These are phyloP conservation scores for Neoseiulus cucumeris DNA, from an alignment of 1,140 invertebrate species.

Conservation along the genomic window DNA sequence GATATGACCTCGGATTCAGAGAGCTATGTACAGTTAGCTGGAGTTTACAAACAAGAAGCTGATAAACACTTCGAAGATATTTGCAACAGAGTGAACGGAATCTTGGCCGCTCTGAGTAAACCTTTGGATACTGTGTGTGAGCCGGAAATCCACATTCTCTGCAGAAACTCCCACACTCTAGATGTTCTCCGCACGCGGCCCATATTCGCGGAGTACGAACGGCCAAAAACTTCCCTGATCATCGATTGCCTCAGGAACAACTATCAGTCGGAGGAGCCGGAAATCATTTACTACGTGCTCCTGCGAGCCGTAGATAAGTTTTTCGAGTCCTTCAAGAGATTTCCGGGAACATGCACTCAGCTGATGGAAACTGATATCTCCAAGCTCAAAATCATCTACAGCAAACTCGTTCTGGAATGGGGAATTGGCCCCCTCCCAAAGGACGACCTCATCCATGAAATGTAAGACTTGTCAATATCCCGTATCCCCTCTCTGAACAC, in stretches of 20 bases:
- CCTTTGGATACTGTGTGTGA: constrained; percentile 24
- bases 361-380: constrained; percentile 72
- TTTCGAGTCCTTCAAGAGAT: constrained; percentile 60
- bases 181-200: constrained; percentile 54
- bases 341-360: constrained; percentile 68
- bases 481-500: no score
- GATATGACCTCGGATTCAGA: constrained; percentile 94
- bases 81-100: constrained; percentile 3
- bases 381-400: constrained; percentile 47
- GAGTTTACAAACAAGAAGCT: constrained; percentile 18
- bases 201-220: constrained; percentile 53
- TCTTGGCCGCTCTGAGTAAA: neutral
- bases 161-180: constrained; percentile 60
- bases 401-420: constrained; percentile 64
- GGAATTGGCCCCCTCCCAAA: constrained; percentile 49
- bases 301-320: constrained; percentile 77
- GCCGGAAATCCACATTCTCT: constrained; percentile 21
- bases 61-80: constrained; percentile 23
- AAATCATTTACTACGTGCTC: constrained; percentile 75
- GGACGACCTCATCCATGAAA: constrained; percentile 87
- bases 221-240: constrained; percentile 25
- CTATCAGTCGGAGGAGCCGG: constrained; percentile 36
- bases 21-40: constrained; percentile 55
- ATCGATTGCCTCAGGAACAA: neutral
- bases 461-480: constrained; percentile 30